Evolutionary conservation across 30 jellyfish, hydroid and myxozoan species (phyloP).

Genomic region (Cassiopea andromeda): DNA sequence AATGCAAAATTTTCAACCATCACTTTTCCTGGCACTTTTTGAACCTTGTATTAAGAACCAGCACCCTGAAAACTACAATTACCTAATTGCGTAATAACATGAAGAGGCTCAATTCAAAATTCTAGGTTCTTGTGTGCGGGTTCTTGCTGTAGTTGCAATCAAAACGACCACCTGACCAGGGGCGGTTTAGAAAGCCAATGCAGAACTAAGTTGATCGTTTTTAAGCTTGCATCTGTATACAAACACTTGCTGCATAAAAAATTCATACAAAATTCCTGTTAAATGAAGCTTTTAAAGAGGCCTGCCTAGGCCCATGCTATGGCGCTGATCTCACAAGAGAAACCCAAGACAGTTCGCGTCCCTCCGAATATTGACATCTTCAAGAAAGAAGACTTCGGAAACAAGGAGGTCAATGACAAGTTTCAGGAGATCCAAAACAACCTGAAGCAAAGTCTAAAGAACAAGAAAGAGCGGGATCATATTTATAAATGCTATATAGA

Average conservation of each 20-base stretch:
- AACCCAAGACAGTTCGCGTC: constrained; percentile 43
- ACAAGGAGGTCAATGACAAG: constrained; percentile 60
- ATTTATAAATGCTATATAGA: constrained; percentile 51
- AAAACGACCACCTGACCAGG: no score
- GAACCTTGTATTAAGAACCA: no score
- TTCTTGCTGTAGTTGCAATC: no score
- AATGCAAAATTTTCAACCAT: no score
- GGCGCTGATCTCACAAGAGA: constrained; percentile 24
- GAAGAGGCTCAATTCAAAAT: no score
- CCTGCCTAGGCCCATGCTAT: not conserved
- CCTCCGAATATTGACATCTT: constrained; percentile 83
- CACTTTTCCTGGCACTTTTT: no score
- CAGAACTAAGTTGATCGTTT: not conserved
- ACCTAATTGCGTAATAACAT: no score
- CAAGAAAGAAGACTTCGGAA: constrained; percentile 78
- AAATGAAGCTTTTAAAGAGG: not conserved
- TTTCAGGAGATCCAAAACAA: constrained; percentile 72
- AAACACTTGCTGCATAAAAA: not conserved
- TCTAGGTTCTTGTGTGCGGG: no score
- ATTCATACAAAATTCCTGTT: not conserved
- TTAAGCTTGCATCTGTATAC: not conserved
- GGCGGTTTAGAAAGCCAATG: not conserved
- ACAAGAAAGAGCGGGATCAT: constrained; percentile 58
- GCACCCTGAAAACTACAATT: no score
- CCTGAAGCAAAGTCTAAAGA: constrained; percentile 69